Conservation (phyloP, 2,888 invertebrate species). For the Dione vanillae region DNA sequence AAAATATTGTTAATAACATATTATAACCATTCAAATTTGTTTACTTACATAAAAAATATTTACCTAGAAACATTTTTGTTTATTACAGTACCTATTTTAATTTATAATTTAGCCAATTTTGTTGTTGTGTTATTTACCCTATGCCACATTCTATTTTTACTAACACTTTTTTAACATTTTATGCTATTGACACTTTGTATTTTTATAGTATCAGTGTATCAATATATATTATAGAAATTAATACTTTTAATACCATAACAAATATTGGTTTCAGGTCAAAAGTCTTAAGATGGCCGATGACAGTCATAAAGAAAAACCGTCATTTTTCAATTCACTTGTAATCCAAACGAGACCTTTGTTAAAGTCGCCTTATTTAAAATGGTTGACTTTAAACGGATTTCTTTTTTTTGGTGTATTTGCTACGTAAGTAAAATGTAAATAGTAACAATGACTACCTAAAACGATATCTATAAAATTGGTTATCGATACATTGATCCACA, state of each 20-base stretch:
- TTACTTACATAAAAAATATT: too few relatives aligned
- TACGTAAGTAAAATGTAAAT: slow-evolving; percentile 80
- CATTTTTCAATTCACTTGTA: slow-evolving; percentile 71
- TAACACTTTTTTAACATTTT: too few relatives aligned
- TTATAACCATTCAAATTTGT: too few relatives aligned
- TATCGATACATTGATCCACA: not conserved
- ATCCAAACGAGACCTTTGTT: slow-evolving; percentile 82
- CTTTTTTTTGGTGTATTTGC: slow-evolving; percentile 87
- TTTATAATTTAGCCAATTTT: too few relatives aligned
- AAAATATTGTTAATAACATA: too few relatives aligned
- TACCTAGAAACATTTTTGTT: too few relatives aligned
- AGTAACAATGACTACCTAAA: not conserved
- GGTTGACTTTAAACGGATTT: slow-evolving; percentile 80
- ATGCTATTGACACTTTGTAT: not conserved
- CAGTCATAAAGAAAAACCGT: slow-evolving; percentile 50
- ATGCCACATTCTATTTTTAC: too few relatives aligned
- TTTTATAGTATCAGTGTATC: not conserved
- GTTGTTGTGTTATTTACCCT: too few relatives aligned
- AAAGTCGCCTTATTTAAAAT: slow-evolving; percentile 79
- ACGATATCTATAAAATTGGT: not conserved
- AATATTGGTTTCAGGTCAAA: slow-evolving; percentile 62
- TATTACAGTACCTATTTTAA: too few relatives aligned
- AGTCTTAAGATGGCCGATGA: slow-evolving; percentile 55
- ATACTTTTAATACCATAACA: not conserved
- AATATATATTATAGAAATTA: too few relatives aligned